Evolutionary conservation across 2,113 vertebrate species (phyloP).

Genomic region (Agapornis roseicollis): DNA sequence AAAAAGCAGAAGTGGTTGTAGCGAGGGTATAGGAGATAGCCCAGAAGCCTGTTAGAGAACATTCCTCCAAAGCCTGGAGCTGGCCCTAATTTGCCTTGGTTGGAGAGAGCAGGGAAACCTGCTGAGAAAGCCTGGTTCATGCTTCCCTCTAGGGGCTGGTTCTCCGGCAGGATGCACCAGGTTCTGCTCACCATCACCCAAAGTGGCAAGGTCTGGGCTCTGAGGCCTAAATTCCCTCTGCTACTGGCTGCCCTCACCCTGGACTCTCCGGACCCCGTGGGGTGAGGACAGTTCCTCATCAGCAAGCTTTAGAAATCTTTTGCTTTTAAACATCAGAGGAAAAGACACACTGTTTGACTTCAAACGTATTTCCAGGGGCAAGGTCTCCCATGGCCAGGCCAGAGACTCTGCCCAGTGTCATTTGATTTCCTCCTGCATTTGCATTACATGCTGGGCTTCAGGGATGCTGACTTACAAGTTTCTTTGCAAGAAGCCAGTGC

Average conservation of each 20-base stretch:
- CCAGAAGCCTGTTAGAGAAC: background rate
- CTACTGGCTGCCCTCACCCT: background rate
- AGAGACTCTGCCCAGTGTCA: background rate
- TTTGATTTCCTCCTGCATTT: background rate
- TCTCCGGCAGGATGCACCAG: rapidly evolving
- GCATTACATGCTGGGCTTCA: rapidly evolving
- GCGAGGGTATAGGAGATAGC: background rate
- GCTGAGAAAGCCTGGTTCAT: background rate
- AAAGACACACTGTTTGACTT: background rate
- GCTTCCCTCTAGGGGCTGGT: background rate
- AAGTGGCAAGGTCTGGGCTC: background rate
- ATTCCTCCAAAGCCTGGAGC: background rate
- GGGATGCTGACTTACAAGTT: background rate
- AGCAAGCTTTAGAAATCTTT: background rate
- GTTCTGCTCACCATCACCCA: background rate
- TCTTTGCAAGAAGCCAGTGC: background rate
- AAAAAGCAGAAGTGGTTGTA: background rate
- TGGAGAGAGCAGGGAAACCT: background rate
- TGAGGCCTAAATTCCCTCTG: background rate
- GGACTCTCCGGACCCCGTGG: background rate
- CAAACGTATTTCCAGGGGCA: background rate
- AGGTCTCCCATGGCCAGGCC: background rate
- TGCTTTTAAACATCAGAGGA: background rate
- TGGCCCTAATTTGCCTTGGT: background rate
- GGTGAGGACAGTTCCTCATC: background rate